A percentile compares a stretch with the other conserved stretches of the same genome.
phyloP scores from a whole-genome alignment of 2,113 vertebrate species.

The Mirounga angustirostris region DNA sequence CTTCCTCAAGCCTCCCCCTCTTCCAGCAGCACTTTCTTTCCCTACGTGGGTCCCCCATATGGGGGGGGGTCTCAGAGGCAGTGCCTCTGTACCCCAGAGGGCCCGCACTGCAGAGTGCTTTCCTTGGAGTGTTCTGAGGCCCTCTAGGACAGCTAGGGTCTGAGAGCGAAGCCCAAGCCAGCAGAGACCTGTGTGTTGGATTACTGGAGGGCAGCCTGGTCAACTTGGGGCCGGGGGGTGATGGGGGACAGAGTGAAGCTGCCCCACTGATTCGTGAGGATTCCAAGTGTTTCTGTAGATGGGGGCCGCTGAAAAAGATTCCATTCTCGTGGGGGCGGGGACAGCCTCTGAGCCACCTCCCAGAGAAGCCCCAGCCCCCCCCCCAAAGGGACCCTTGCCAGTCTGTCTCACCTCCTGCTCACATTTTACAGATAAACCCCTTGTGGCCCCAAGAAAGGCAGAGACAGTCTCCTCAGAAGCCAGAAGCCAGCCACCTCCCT shows the following conservation, averaged over 20 bases:
- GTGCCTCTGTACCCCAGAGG: background rate
- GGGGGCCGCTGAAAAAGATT: no score
- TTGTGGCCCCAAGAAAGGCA: background rate
- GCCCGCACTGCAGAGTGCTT: background rate
- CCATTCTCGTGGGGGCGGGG: accelerated
- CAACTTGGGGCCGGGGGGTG: accelerated
- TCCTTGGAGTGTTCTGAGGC: background rate
- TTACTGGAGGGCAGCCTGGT: no score
- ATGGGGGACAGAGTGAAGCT: accelerated
- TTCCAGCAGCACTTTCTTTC: background rate
- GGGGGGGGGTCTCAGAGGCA: accelerated
- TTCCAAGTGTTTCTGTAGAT: background rate
- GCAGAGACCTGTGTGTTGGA: no score
- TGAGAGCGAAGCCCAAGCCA: background rate
- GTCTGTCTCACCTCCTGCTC: background rate
- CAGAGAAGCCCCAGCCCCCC: background rate
- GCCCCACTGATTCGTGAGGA: accelerated
- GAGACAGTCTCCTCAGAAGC: background rate
- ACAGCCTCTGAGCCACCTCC: background rate
- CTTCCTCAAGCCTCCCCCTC: background rate
- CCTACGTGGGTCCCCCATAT: accelerated
- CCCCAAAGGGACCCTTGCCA: background rate
- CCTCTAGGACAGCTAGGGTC: background rate
- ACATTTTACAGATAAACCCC: background rate
- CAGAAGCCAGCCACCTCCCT: background rate